Percentiles rank a stretch among this genome's conserved stretches.
phyloP scores from a whole-genome alignment of 2,113 vertebrate species.

The Nematolebias whitei region DNA sequence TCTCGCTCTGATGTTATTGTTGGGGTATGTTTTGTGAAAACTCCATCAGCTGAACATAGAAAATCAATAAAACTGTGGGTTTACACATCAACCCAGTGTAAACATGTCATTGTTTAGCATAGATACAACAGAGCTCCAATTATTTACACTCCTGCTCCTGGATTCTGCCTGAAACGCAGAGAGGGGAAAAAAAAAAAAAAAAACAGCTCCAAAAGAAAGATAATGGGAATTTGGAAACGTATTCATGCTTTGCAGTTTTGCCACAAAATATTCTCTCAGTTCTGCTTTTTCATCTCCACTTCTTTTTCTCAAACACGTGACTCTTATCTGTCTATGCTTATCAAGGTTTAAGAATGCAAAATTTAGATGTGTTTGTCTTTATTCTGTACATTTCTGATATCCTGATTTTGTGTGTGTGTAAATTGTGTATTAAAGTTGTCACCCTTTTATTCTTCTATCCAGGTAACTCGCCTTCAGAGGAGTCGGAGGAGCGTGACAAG shows the following conservation, averaged over 20 bases:
- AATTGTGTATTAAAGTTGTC: background rate
- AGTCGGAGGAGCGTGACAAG: constrained; percentile 93
- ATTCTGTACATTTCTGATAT: background rate
- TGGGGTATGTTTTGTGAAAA: background rate
- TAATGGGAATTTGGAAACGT: constrained; percentile 26
- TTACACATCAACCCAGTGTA: constrained; percentile 4
- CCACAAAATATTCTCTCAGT: constrained; percentile 10
- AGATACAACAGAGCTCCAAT: constrained; percentile 28
- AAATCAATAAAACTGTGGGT: constrained; percentile 2
- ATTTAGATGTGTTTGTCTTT: background rate
- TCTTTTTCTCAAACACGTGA: constrained; percentile 19
- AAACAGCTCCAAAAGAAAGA: constrained; percentile 31
- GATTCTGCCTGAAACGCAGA: constrained; percentile 43
- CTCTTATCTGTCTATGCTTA: background rate
- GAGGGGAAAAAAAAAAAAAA: background rate
- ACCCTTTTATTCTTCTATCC: background rate
- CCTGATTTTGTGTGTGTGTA: background rate
- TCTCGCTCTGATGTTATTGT: background rate
- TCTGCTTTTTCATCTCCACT: constrained; percentile 10
- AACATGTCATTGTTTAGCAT: constrained; percentile 25
- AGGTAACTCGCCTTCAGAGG: constrained; percentile 97
- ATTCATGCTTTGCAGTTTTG: constrained; percentile 42
- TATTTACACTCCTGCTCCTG: constrained; percentile 42
- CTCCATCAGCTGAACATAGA: background rate
- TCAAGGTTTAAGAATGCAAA: background rate